Evolutionary conservation across 1,140 invertebrate genomes (phyloP), one percentile per base, ranked within the genome.

Genomic region (Ectropis grisescens): DNA sequence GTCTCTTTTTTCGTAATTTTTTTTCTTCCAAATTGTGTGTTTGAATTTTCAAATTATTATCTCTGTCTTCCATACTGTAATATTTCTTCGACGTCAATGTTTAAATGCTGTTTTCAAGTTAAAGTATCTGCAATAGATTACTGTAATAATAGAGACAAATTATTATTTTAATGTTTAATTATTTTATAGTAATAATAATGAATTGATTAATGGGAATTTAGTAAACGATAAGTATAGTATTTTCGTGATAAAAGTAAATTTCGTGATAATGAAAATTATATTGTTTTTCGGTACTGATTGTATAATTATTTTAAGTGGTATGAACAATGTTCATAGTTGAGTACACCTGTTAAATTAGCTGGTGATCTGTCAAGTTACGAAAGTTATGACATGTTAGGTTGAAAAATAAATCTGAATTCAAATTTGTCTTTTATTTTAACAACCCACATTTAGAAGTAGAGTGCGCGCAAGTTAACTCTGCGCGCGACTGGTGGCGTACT

Each of bases 281-380:
- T 69, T 66, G 58, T 75, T 76, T 76, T 68, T 72, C 68, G 57
- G 59, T 76, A 80, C 66, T 74, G 75, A 76, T 59, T 72, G 71
- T 76, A 70, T 67, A 47, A 59, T 74, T 65, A 60, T 58, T 70
- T 54, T 71, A 70, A 67, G 61, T 50, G 41, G 61, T 75, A 75
- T 76, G 75, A 71, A 80, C 71, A 64, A 80, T 76, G 69, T 79
- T 76, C 69, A 76, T 72, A 75, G 53, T 47, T 66, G 54, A 67
- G 56, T 69, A 66, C 62, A 74, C 57, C 68, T 69, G 70, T 79
- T 69, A 66, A 49, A 52, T 37, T 28, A 32, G 30, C 67, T 67
- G 16, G 58, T 76, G 64, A 50, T 64, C 65, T 65, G 55, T 75
- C 62, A 47, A 69, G 70, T 76, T 74, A 74, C 51, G 60, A 69